Conservation (phyloP, 1,140 invertebrate genomes). For the Ceratosolen solmsi region DNA sequence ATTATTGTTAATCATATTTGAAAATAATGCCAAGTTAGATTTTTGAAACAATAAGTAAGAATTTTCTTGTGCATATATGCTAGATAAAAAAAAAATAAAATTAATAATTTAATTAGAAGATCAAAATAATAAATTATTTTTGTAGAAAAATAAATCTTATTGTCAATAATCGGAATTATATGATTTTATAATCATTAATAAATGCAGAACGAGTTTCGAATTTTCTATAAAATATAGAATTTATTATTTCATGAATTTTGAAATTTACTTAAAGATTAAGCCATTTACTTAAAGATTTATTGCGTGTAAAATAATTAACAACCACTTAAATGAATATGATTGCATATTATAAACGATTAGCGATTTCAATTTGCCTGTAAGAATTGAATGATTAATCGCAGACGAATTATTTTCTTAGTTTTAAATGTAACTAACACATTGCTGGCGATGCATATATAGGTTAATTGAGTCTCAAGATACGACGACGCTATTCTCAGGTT, state of each 20-base stretch:
- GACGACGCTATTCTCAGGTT: slow-evolving; percentile 22
- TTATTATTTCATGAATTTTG: no score
- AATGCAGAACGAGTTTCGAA: not conserved
- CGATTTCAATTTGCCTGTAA: not conserved
- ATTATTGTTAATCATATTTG: no score
- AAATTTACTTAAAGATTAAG: not conserved
- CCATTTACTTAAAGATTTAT: not conserved
- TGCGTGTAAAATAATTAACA: not conserved
- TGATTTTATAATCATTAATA: no score
- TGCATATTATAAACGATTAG: not conserved
- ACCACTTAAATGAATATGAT: not conserved
- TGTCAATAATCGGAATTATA: no score
- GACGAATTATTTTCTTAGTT: slow-evolving; percentile 5
- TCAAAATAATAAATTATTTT: no score
- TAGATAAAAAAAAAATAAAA: no score
- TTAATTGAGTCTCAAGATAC: slow-evolving; percentile 33
- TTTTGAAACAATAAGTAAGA: no score
- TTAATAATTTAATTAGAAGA: no score
- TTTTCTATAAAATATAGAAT: not conserved
- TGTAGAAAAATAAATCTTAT: no score
- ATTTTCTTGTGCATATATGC: no score
- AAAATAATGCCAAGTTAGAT: no score
- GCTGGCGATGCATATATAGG: slow-evolving; percentile 22
- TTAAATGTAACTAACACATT: slow-evolving; percentile 17
- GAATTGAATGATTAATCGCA: slow-evolving; percentile 18